Conservation (phyloP, 1,140 invertebrate species). For the Drosophila asahinai region DNA sequence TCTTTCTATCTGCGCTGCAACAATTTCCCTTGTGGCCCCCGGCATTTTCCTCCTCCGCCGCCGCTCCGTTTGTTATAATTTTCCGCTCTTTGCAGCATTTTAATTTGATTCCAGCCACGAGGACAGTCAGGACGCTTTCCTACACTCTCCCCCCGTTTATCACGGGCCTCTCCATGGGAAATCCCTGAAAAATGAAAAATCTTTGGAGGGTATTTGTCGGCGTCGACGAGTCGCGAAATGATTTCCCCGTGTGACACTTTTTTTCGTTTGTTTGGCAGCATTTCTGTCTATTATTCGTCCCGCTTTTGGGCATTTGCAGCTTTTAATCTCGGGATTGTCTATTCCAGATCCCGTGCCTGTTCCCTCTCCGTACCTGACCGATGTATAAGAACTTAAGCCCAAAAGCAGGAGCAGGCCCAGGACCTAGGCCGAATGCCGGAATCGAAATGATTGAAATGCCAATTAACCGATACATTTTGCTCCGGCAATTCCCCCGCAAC, state of each 20-base stretch:
- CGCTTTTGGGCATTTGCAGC: slow-evolving; percentile 38
- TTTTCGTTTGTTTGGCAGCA: slow-evolving; percentile 2
- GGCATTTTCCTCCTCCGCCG: slow-evolving; percentile 39
- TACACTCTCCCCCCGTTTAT: not conserved
- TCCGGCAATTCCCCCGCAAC: slow-evolving; percentile 8
- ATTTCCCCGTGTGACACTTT: slow-evolving; percentile 35
- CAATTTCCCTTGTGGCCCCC: slow-evolving; percentile 76
- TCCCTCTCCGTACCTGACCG: not conserved
- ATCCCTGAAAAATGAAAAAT: not conserved
- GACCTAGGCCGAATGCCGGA: slow-evolving; percentile 11
- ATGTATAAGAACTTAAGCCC: not conserved
- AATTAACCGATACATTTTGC: slow-evolving; percentile 66
- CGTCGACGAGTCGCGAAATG: not conserved
- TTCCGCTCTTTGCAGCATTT: slow-evolving; percentile 78
- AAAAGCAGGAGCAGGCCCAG: too few species aligned
- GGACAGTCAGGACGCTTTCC: slow-evolving; percentile 9
- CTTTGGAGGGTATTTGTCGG: not conserved
- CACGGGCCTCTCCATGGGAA: not conserved
- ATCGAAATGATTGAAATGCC: slow-evolving; percentile 69
- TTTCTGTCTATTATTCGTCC: slow-evolving; percentile 18
- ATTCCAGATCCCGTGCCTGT: too few species aligned
- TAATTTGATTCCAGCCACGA: slow-evolving; percentile 70
- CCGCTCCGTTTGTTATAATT: slow-evolving; percentile 73
- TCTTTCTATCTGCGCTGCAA: slow-evolving; percentile 74
- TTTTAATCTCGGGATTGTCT: slow-evolving; percentile 30